phyloP scores from a whole-genome alignment of 2,888 invertebrate genomes.

The Gymnoscelis rufifasciata region DNA sequence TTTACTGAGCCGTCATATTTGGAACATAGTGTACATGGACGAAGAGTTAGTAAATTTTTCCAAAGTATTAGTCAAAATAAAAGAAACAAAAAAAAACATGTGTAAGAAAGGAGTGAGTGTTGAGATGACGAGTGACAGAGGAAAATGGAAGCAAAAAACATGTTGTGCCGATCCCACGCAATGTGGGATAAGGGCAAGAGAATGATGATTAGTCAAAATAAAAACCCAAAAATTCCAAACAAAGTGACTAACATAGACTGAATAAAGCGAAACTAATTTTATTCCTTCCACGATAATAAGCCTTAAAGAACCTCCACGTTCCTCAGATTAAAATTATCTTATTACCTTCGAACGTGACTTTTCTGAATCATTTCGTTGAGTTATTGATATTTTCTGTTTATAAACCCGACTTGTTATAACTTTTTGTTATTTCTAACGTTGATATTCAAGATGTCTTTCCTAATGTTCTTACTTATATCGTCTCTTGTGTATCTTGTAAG shows the following conservation, averaged over 20 bases:
- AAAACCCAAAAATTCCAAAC: too few species aligned
- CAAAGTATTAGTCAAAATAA: too few species aligned
- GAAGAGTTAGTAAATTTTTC: too few species aligned
- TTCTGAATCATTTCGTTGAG: conserved; percentile 30
- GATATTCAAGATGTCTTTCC: conserved; percentile 36
- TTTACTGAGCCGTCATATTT: too few species aligned
- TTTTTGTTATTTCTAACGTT: conserved; percentile 22
- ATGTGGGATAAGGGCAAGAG: too few species aligned
- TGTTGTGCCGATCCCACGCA: too few species aligned
- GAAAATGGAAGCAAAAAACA: too few species aligned
- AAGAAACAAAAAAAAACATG: too few species aligned
- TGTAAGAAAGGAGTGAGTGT: too few species aligned
- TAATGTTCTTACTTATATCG: conserved; percentile 33
- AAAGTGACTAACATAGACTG: neutral
- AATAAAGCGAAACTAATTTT: conserved; percentile 11
- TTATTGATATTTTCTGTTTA: conserved; percentile 32
- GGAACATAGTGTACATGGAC: too few species aligned
- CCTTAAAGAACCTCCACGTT: conserved; percentile 28
- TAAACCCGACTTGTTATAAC: conserved; percentile 24
- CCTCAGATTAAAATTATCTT: conserved; percentile 38
- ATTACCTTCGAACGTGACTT: conserved; percentile 45
- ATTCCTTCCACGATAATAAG: conserved; percentile 7
- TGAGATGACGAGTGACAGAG: too few species aligned
- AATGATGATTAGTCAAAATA: too few species aligned
- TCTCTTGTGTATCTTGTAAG: conserved; percentile 40